Evolutionary conservation across 2,113 vertebrate genomes (phyloP), one percentile per base, ranked within the genome.

Genomic region (Chrysemys picta): DNA sequence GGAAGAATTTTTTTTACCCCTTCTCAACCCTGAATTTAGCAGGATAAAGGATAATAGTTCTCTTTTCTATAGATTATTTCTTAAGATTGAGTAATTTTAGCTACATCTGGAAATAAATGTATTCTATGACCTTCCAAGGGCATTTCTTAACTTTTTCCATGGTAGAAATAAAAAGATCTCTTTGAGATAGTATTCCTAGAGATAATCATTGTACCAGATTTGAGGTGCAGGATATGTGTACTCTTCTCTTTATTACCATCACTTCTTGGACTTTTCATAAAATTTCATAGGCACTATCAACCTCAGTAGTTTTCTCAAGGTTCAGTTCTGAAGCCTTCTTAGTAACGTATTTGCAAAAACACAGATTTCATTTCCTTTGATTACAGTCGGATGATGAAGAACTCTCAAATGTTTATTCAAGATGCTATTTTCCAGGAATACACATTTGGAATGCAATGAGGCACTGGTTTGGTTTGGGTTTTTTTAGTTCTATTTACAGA

Each of bases 301-400:
- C 72, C 81, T 92, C 93, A 65, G 2, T 65, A 85, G 88, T 21
- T 93, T 80, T 94, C 87, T 93, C 50, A 78, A 89, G 90, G 50
- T 80, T 96, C 76, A 90, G 65, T 89, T 42, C 90, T 45, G 91
- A 94, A 95, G 89, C 85, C 83, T 78, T 94, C 17, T 87, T 85
- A 38, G 79, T 94, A 94, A 93, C 93, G 93, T 65, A 91, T 49
- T 80, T 80, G 80, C 90, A 93, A 90, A 96, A 91, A 52, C 50
- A 85, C 38, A 91, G n/a, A 49, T 16, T 88, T 78, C 31, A 42
- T 72, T 53, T 92, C 83, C 65, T 95, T 97, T 91, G 79, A 81
- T 87, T 93, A 35, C 81, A 95, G 65, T 45, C 85, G 85, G 8
- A 49, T 59, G 69, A 38, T 38, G 65, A 76, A 45, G 72, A 45